Conservation (phyloP, 2,113 vertebrate species). For the Uropsilus gracilis region DNA sequence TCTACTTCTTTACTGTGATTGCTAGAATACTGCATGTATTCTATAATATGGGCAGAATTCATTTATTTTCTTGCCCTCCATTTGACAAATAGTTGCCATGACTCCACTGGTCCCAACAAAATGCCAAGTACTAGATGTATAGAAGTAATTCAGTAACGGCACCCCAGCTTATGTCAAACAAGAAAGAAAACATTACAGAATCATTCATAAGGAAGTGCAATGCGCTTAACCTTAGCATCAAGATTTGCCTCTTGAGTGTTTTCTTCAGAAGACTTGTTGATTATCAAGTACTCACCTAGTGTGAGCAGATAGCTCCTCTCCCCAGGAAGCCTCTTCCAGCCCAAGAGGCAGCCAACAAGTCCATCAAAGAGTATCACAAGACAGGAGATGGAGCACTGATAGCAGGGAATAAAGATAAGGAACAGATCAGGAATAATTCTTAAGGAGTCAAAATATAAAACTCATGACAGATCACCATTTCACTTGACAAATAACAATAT, state of each 20-base stretch:
- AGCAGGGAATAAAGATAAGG: background rate
- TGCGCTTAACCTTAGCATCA: background rate
- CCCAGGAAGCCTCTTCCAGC: background rate
- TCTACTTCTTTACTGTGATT: background rate
- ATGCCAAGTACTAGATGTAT: background rate
- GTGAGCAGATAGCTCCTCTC: background rate
- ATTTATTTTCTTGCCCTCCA: slow-evolving; percentile 3
- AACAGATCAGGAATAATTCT: background rate
- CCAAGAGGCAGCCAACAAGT: background rate
- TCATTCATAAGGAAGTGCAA: background rate
- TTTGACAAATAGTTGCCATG: background rate
- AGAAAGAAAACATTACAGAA: background rate
- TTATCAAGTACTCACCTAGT: background rate
- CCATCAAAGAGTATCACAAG: background rate
- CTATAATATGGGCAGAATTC: background rate
- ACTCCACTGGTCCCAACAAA: background rate
- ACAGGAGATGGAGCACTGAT: background rate
- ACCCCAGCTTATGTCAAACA: background rate
- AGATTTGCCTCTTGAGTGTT: background rate
- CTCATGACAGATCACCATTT: background rate
- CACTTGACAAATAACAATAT: background rate
- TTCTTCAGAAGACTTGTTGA: slow-evolving; percentile 22
- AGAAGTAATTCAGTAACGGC: background rate
- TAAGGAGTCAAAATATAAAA: background rate
- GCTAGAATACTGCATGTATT: background rate